Percentiles rank a stretch among this genome's conserved stretches.
Conservation (phyloP, 2,797 vertebrate species). For the Synaphobranchus kaupii region DNA sequence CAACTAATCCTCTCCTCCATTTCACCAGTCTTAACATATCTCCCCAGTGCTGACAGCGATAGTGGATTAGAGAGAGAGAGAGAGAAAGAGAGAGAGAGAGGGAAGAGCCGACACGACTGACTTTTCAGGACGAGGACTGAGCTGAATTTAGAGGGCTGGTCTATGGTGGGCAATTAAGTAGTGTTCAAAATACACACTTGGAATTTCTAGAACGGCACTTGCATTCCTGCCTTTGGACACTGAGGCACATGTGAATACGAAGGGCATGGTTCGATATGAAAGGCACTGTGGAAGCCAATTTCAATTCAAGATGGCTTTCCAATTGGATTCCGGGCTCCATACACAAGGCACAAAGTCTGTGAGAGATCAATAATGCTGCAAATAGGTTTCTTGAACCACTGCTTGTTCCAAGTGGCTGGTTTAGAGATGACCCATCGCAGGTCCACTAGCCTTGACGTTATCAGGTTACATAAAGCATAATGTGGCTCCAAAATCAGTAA, state of each 20-base stretch:
- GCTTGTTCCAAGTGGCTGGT: not conserved
- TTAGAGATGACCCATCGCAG: not conserved
- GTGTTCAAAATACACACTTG: not conserved
- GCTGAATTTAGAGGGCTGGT: not conserved
- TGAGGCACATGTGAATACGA: not conserved
- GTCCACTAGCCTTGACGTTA: not conserved
- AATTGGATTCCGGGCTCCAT: not conserved
- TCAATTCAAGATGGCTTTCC: not conserved
- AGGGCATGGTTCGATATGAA: not conserved
- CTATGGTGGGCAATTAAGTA: not conserved
- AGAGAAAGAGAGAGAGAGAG: not conserved
- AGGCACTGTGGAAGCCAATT: not conserved
- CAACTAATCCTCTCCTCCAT: not conserved
- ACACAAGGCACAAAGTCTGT: not conserved
- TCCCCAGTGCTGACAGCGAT: not conserved
- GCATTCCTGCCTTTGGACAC: not conserved
- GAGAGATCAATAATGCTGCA: not conserved
- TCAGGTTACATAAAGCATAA: not conserved
- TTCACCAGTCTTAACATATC: not conserved
- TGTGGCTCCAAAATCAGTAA: not conserved
- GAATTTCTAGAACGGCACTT: not conserved
- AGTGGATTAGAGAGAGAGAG: not conserved
- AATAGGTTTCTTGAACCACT: not conserved
- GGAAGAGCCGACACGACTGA: not conserved
- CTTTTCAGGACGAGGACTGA: not conserved